Conservation (phyloP, 2,113 vertebrate genomes). For the Todiramphus chloris region DNA sequence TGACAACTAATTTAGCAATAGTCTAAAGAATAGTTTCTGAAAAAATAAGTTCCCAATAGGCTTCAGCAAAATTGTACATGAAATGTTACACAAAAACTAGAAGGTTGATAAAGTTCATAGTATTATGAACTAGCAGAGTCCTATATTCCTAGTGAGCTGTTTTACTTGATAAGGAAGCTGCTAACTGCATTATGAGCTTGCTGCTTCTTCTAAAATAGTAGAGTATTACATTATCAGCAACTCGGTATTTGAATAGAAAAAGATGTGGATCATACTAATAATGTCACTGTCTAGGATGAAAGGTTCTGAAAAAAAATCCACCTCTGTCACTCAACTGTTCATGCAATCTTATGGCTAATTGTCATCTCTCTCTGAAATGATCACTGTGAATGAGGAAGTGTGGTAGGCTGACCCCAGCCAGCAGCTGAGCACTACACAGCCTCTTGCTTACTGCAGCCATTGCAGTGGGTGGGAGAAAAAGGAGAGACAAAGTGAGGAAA, state of each 20-base stretch:
- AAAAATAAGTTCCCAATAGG: not conserved
- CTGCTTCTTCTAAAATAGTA: not conserved
- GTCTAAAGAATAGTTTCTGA: not conserved
- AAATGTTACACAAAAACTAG: not conserved
- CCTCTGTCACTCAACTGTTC: not conserved
- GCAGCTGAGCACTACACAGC: not conserved
- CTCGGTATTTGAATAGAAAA: not conserved
- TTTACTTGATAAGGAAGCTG: not conserved
- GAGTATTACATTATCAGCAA: not conserved
- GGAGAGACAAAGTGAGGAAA: not conserved
- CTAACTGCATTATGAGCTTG: not conserved
- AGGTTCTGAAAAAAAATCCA: not conserved
- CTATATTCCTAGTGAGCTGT: not conserved
- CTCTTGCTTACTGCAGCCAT: not conserved
- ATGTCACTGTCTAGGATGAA: not conserved
- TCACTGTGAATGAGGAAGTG: not conserved
- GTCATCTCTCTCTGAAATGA: not conserved
- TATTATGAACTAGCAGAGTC: not conserved
- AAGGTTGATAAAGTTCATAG: not conserved
- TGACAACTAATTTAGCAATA: not conserved
- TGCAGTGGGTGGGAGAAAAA: accelerated
- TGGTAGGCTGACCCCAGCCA: not conserved
- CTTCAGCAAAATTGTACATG: not conserved
- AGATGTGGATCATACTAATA: not conserved
- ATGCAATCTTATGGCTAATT: not conserved